Base-by-base conservation (phyloP, 2,797 vertebrate species). In the Pteropus rufus region DNA sequence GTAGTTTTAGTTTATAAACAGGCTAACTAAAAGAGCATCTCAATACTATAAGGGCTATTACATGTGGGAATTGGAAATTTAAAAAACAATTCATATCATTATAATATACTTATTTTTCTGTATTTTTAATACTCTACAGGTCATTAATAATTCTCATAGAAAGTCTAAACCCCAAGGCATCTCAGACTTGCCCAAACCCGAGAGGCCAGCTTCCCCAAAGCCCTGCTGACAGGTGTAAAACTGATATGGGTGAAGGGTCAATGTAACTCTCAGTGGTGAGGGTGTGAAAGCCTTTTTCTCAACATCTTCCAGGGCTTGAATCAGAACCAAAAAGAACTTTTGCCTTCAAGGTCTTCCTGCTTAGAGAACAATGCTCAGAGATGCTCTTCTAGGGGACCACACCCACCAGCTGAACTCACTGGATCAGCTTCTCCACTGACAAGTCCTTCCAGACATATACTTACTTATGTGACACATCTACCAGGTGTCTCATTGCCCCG, bases 101-200 rank as follows among this genome's bases (percentile, higher is more conserved):
- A 73, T 75, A 79, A 67, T 3, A 9, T 24, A 73, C 23, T 56
- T n/a, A 67, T 91, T 89, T 83, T 76, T 72, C 41, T 46, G 46
- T 11, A 56, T 41, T 77, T 82, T 39, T 44, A 41, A 75, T 46
- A 49, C 4, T 72, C 24, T 75, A 31, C 21, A 69, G 39, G 49
- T 34, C 9, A 70, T 60, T 67, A 93, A 81, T 6, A 72, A 89
- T 86, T 90, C 34, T 89, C 41, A 65, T 67, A 60, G 14, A 34
- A 73, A 69, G 21, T 75, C 49, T 54, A 89, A 89, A 73, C 6
- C 39, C n/a, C 31, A 84, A 44, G 16, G 39, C 3, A 41, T 36
- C 34, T 52, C 62, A 62, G 24, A 54, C 72, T 77, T 39, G 11
- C 89, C 54, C 46, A 64, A 65, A 90, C n/a, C 44, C 16, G 21